phyloP scores from a whole-genome alignment of 2,888 invertebrate genomes.

The Pelosia muscerda region DNA sequence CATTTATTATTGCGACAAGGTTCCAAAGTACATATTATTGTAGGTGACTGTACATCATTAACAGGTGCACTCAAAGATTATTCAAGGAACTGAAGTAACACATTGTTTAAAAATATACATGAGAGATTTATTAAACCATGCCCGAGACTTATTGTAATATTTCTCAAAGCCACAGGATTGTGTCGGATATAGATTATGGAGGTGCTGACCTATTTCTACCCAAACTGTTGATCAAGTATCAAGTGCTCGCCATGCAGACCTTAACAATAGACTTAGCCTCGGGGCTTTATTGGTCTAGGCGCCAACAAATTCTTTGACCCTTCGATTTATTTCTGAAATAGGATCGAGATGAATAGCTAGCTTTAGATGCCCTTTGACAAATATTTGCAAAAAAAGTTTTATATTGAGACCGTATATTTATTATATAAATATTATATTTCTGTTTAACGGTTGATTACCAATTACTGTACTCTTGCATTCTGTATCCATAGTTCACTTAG shows the following conservation, averaged over 20 bases:
- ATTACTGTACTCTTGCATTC: too few relatives aligned
- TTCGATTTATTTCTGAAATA: constrained; percentile 43
- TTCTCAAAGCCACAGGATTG: constrained; percentile 30
- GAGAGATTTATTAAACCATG: not conserved
- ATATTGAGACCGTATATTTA: constrained; percentile 15
- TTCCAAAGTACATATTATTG: too few relatives aligned
- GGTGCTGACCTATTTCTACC: constrained; percentile 44
- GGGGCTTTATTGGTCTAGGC: constrained; percentile 49
- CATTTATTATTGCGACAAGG: too few relatives aligned
- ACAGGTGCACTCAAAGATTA: not conserved
- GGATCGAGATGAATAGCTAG: constrained; percentile 35
- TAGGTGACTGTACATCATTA: too few relatives aligned
- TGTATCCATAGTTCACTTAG: too few relatives aligned
- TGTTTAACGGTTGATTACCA: too few relatives aligned
- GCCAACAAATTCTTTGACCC: constrained; percentile 50
- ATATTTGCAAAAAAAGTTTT: constrained; percentile 6
- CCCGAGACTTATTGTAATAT: not conserved
- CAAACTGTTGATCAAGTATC: constrained; percentile 52
- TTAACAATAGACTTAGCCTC: constrained; percentile 48
- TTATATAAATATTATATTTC: too few relatives aligned
- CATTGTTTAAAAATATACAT: not conserved
- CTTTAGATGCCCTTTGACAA: constrained; percentile 7
- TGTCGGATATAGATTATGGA: constrained; percentile 46
- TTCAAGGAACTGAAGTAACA: not conserved
- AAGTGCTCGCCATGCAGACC: constrained; percentile 39